A percentile compares a stretch with the other conserved stretches of the same genome.
phyloP scores from a whole-genome alignment of 2,888 invertebrate genomes.

The Leptodirus hochenwartii region DNA sequence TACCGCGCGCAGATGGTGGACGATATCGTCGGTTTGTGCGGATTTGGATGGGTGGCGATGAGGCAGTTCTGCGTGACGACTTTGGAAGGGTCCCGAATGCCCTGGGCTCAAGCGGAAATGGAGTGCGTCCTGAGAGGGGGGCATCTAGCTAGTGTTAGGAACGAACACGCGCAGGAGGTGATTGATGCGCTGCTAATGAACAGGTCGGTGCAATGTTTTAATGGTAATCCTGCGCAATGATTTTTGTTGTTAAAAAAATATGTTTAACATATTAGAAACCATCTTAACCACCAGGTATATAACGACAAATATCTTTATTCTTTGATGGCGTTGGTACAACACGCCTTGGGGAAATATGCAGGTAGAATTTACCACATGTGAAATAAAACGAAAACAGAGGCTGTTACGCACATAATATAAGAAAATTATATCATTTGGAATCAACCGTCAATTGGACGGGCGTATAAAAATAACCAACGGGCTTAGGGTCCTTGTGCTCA shows the following conservation, averaged over 20 bases:
- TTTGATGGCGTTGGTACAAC: too few species aligned
- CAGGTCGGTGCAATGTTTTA: conserved; percentile 36
- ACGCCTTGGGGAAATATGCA: too few species aligned
- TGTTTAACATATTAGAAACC: too few species aligned
- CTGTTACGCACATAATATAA: too few species aligned
- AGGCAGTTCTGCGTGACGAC: conserved; percentile 47
- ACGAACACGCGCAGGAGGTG: conserved; percentile 40
- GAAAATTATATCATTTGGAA: too few species aligned
- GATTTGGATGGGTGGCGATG: conserved; percentile 51
- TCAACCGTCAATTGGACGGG: too few species aligned
- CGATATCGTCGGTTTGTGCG: conserved; percentile 44
- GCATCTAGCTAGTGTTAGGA: conserved; percentile 47
- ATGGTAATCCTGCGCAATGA: conserved; percentile 3
- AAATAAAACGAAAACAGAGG: too few species aligned
- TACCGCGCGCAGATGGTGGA: conserved; percentile 44
- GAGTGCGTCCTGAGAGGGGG: conserved; percentile 44
- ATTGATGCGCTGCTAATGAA: conserved; percentile 44
- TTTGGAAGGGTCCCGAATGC: conserved; percentile 33
- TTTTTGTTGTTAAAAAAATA: conserved; percentile 2
- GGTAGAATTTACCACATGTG: too few species aligned
- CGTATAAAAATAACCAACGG: too few species aligned
- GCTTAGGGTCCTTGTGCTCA: too few species aligned
- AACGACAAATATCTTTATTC: too few species aligned
- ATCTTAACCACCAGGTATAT: too few species aligned
- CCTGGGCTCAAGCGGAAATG: conserved; percentile 50